Conservation (phyloP, 2,888 invertebrate species). For the Volucella bombylans region DNA sequence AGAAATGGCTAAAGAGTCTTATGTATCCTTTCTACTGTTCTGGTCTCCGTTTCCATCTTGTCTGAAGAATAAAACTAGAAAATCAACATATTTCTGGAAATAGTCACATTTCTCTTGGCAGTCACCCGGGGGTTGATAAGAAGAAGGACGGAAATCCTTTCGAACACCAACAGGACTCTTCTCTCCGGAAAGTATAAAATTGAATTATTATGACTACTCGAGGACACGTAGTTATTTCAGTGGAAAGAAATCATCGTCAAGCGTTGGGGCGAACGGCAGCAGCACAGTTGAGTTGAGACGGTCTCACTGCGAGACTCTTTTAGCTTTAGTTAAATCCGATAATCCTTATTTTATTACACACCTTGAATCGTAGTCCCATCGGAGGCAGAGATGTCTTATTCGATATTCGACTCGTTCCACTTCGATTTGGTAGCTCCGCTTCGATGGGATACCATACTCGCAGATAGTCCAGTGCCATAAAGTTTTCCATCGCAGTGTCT, state of each 20-base stretch:
- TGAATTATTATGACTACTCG: slow-evolving; percentile 73
- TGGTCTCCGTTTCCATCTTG: slow-evolving; percentile 6
- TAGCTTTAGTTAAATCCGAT: slow-evolving; percentile 61
- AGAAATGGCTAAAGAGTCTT: slow-evolving; percentile 4
- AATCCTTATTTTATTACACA: slow-evolving; percentile 73
- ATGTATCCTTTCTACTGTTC: too few relatives aligned
- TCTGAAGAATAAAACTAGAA: slow-evolving; percentile 1
- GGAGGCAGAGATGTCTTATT: slow-evolving; percentile 43
- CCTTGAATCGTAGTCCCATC: slow-evolving; percentile 65
- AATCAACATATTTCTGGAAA: slow-evolving; percentile 56
- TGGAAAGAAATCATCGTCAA: slow-evolving; percentile 38
- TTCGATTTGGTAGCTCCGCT: background rate
- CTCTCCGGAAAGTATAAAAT: slow-evolving; percentile 67
- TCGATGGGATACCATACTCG: too few relatives aligned
- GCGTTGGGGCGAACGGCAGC: slow-evolving; percentile 4
- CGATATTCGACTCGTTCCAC: slow-evolving; percentile 10
- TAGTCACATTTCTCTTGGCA: slow-evolving; percentile 47
- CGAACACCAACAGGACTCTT: slow-evolving; percentile 52
- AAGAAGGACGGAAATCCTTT: slow-evolving; percentile 50
- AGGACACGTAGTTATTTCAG: slow-evolving; percentile 59
- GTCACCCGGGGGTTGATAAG: background rate
- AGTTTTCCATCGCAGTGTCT: background rate
- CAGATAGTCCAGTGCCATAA: slow-evolving; percentile 58
- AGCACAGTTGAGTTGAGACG: slow-evolving; percentile 2
- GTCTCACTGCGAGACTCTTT: background rate